These are phyloP conservation scores for Pseudococcus longispinus DNA, from an alignment of 2,888 invertebrate species.

Conservation along the genomic window DNA sequence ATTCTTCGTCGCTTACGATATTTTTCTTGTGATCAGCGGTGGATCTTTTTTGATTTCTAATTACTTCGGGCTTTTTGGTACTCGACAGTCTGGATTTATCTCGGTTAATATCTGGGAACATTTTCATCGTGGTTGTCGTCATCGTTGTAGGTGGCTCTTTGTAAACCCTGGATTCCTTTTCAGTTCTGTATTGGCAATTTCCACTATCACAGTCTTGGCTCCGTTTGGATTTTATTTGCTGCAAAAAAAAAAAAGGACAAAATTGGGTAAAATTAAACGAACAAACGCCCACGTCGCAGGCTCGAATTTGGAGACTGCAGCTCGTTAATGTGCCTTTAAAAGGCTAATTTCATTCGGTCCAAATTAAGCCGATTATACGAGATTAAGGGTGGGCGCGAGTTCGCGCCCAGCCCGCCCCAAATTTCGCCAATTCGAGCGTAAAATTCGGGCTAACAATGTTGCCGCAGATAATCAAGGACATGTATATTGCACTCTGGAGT, in stretches of 20 bases:
- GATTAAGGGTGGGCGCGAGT: not conserved
- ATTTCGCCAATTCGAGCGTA: not conserved
- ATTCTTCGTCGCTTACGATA: conserved; percentile 13
- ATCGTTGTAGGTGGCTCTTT: not conserved
- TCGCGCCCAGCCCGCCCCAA: not conserved
- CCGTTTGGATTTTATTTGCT: conserved; percentile 37
- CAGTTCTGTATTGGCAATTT: not conserved
- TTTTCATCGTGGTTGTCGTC: not conserved
- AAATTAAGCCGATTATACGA: not conserved
- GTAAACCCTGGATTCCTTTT: conserved; percentile 28
- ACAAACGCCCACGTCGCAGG: not conserved
- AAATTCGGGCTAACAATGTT: conserved; percentile 20
- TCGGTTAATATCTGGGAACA: not conserved
- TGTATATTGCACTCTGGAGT: conserved; percentile 31
- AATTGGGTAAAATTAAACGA: not conserved
- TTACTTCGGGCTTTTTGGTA: not conserved
- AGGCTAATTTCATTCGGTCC: not conserved
- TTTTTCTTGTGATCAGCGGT: not conserved
- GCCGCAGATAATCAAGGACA: conserved; percentile 34
- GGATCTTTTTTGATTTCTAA: conserved; percentile 39
- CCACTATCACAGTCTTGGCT: conserved; percentile 34
- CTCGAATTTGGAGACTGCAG: not conserved
- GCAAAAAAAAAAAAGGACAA: not conserved
- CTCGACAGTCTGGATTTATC: not conserved
- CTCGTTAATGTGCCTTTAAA: not conserved